Evolutionary conservation across 2,888 invertebrate genomes (phyloP), one percentile per base, ranked within the genome.

Genomic region (Sialis lutaria): DNA sequence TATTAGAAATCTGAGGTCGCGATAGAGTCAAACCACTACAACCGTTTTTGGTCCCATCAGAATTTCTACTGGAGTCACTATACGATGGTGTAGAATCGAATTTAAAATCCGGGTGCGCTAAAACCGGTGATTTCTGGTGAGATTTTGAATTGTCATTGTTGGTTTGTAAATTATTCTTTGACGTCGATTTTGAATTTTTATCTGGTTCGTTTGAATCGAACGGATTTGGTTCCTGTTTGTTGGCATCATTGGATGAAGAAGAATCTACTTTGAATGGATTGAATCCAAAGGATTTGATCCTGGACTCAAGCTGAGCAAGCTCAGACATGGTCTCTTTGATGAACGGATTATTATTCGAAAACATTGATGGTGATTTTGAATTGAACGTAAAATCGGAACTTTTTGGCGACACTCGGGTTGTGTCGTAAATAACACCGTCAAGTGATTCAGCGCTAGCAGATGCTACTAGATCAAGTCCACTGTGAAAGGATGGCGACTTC

Each of bases 401-500:
- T 41, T 41, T 22, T 22, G 22, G 12, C 12, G 13, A 12, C 9
- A n/a, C 9, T 6, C 30, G 41, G 12, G 41, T 41, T 9, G 33
- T 13, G 34, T 42, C 31, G 6, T 30, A 13, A 9, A 42, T 12
- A 22, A 50, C 67, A 64, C 51, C 67, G 67, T 63, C 72, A 64
- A 63, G 65, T 57, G 65, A 62, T 53, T 59, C 58, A 48, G 59
- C 57, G 53, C 58, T 62, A 56, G 74, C 76, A 55, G 73, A 77
- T 50, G 83, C 82, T 57, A 84, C 82, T 59, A 83, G 75, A 64
- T 87, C 86, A 55, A 87, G 72, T 49, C 86, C 87, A 67, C 85
- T 84, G 67, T 88, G 87, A 67, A 87, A 87, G 62, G 86, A 87
- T 54, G 87, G 87, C 58, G 86, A 86, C 67, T 88, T 88, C 56